phyloP scores from a whole-genome alignment of 2,888 invertebrate species.

The Drosophila mimetica region DNA sequence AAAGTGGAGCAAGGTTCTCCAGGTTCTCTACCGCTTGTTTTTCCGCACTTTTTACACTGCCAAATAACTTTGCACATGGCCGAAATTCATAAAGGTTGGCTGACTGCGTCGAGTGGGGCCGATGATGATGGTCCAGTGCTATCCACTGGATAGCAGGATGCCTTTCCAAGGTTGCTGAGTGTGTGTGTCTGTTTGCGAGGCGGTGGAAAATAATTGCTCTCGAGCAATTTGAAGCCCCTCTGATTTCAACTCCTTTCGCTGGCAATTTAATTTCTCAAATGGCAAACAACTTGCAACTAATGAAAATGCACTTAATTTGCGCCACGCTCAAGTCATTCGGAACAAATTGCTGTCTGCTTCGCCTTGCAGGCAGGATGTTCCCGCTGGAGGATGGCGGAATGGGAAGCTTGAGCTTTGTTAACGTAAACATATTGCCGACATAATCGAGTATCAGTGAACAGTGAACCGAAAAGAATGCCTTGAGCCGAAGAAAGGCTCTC shows the following conservation, averaged over 20 bases:
- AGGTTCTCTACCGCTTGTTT: neutral
- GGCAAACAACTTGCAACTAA: slow-evolving; percentile 71
- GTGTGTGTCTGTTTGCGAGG: slow-evolving; percentile 14
- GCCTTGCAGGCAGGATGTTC: neutral
- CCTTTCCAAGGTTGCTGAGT: neutral
- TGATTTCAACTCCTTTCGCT: neutral
- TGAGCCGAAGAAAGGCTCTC: slow-evolving; percentile 18
- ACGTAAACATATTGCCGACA: slow-evolving; percentile 44
- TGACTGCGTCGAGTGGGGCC: slow-evolving; percentile 31
- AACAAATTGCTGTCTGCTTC: slow-evolving; percentile 57
- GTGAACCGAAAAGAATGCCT: slow-evolving; percentile 9
- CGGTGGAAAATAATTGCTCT: slow-evolving; percentile 40
- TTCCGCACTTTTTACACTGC: slow-evolving; percentile 1
- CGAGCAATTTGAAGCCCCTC: slow-evolving; percentile 15
- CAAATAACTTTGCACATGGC: slow-evolving; percentile 35
- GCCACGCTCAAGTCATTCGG: slow-evolving; percentile 62
- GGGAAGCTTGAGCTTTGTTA: slow-evolving; percentile 36
- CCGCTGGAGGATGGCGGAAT: neutral
- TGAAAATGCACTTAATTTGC: slow-evolving; percentile 75
- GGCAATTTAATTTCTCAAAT: slow-evolving; percentile 76
- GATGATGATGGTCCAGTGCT: slow-evolving; percentile 1
- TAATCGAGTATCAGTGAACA: slow-evolving; percentile 27
- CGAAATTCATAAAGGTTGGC: slow-evolving; percentile 38
- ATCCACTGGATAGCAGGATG: slow-evolving; percentile 14
- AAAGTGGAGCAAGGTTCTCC: slow-evolving; percentile 27